Evolutionary conservation across 2,797 vertebrate genomes (phyloP).

Genomic region (Merluccius polli): DNA sequence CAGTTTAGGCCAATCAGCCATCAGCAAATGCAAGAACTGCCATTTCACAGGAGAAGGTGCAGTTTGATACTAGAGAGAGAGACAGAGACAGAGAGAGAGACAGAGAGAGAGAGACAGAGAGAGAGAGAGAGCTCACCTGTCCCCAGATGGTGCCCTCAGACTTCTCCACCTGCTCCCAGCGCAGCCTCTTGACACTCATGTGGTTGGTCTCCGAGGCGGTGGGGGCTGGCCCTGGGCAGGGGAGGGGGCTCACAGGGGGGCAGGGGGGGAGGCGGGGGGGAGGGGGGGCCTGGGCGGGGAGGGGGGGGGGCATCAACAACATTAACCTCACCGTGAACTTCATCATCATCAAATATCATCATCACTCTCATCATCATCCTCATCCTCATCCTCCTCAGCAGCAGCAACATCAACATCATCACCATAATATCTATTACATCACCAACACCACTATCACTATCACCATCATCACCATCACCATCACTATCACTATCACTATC

Average conservation of each 20-base stretch:
- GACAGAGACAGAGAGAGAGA: too few species aligned
- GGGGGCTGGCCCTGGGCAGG: slow-evolving; percentile 73
- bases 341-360: not conserved
- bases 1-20: not conserved
- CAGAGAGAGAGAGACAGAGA: too few species aligned
- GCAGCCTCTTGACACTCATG: slow-evolving; percentile 96
- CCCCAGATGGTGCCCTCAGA: slow-evolving; percentile 99
- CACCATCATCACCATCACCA: not conserved
- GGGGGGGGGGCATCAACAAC: not conserved
- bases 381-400: not conserved
- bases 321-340: not conserved
- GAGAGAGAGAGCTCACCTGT: too few species aligned
- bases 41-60: not conserved
- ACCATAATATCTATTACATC: too few species aligned
- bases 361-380: not conserved
- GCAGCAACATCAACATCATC: too few species aligned
- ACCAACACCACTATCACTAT: too few species aligned
- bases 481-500: not conserved
- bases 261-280: slow-evolving; percentile 72
- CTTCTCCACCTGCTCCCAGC: slow-evolving; percentile 99
- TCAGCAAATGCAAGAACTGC: not conserved
- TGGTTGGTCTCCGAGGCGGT: slow-evolving; percentile 84
- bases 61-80: too few species aligned
- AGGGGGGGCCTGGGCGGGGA: slow-evolving; percentile 54
- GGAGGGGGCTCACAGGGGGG: slow-evolving; percentile 72